Evolutionary conservation across 2,113 vertebrate genomes (phyloP), one percentile per base, ranked within the genome.

Genomic region (Hippocampus barbouri): DNA sequence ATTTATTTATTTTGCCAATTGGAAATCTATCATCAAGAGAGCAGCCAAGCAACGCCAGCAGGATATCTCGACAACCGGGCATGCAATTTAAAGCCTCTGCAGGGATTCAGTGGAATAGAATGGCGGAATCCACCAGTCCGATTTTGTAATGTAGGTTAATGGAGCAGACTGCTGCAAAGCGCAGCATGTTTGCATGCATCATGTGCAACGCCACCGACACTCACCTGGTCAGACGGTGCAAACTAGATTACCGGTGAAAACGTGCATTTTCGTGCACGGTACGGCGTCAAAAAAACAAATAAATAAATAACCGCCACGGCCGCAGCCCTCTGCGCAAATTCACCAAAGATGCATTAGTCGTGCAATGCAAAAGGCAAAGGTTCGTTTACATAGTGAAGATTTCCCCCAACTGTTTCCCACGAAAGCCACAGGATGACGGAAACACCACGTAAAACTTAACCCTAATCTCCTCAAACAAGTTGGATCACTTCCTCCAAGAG

Each of bases 381-480:
- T 64, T 40, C 38, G 20, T n/a, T 41, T 1, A 64, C 23, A 12
- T 30, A 51, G 54, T 45, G 27, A 34, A 34, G 59, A 34, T 30
- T 34, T 34, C 1, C 73, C 66, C 80, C 77, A 66, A 78, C 77
- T 25, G 5, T 63, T 45, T 74, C 54, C 79, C 66, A 59, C 14
- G 51, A 89, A 80, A 85, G 73, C 73, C 76, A 79, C 74, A 61
- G 84, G 79, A 83, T 83, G 83, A 86, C 68, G n/a, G 68, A 73
- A 83, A 66, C 80, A 75, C 71, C 86, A 92, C 91, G 92, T 43
- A 66, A 70, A 87, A 86, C 67, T 89, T 89, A 90, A 82, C 87
- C 76, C 79, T 89, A 87, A 92, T 92, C 85, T 81, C 79, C 75
- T 88, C 75, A 83, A 86, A 91, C 91, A 91, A 91, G 92, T 92